Evolutionary conservation across 2,113 vertebrate genomes (phyloP), one percentile per base, ranked within the genome.

Genomic region (Microcebus griseorufus): DNA sequence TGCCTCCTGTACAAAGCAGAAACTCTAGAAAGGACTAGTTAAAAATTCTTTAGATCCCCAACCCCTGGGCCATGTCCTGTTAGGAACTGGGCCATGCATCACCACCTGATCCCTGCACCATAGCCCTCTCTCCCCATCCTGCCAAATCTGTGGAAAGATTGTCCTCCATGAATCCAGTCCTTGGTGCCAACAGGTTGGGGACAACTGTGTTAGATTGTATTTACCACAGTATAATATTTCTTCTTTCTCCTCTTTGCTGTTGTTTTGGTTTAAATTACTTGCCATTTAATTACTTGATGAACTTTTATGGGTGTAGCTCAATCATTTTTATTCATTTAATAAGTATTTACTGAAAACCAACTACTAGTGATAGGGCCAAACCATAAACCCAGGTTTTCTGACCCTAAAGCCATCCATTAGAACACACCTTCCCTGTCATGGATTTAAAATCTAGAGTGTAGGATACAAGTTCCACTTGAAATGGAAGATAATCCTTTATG

Each of bases 211-310:
- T 88, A 32, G 1, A 60, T 85, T 23, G 29, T 79, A n/a, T 94
- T 80, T 91, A 45, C 12, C 34, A 80, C 2, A 84, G 7, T 23
- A 9, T 81, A 87, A 88, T 34, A 0, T 64, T 75, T 67, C 25
- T 32, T 53, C 29, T 89, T 82, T 86, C 64, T 84, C 48, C 20
- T 53, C 25, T 62, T 29, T 87, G 70, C 6, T 76, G 69, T 83
- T 90, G 58, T 53, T 93, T 90, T 89, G 37, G 22, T 90, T 87
- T 96, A 95, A 95, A 51, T 64, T 86, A 13, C 58, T 93, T 97
- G 25, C 4, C 37, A 53, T 48, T 88, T 93, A 89, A 69, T 23
- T 32, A 69, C 89, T 60, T 95, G 75, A 82, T 86, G 16, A 37
- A 70, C 22, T 79, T 6, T 55, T 70, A 64, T 67, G 45, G 92